A percentile compares a stretch with the other conserved stretches of the same genome.
Evolutionary conservation across 2,888 invertebrate genomes (phyloP).

Genomic region (Quadroppia sp.): DNA sequence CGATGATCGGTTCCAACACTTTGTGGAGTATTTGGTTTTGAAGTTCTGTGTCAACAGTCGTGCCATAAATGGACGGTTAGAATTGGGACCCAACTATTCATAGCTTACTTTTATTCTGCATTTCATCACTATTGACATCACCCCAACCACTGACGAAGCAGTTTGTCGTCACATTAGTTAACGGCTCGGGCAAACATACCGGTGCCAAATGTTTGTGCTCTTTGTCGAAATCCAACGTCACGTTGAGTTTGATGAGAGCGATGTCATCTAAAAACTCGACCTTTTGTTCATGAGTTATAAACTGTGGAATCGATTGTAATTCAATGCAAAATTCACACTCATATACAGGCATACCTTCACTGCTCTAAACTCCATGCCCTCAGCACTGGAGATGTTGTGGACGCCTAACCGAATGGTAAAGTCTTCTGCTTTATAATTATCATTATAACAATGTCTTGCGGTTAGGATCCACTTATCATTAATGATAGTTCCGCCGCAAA

Average conservation of each 20-base stretch:
- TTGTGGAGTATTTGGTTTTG: background rate
- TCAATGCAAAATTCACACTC: too few relatives aligned
- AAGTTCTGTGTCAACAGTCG: background rate
- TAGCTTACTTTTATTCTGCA: background rate
- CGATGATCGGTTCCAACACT: background rate
- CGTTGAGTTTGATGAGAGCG: slow-evolving; percentile 50
- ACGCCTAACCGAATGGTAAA: background rate
- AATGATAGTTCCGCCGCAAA: background rate
- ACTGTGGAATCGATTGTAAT: too few relatives aligned
- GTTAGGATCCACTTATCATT: background rate
- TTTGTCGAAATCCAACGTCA: background rate
- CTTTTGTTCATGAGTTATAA: too few relatives aligned
- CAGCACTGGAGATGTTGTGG: background rate
- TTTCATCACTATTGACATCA: too few relatives aligned
- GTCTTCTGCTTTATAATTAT: background rate
- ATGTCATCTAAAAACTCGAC: slow-evolving; percentile 52
- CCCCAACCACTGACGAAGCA: slow-evolving; percentile 31
- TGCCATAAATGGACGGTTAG: too few relatives aligned
- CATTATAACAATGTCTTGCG: background rate
- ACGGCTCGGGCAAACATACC: background rate
- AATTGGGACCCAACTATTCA: background rate
- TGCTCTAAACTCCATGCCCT: background rate
- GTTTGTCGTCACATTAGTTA: background rate
- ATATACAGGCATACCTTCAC: too few relatives aligned
- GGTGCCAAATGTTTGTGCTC: too few relatives aligned